A percentile compares a stretch with the other conserved stretches of the same genome.
These are phyloP conservation scores for Hemithea aestivaria DNA, from an alignment of 2,888 invertebrate species.

Conservation along the genomic window DNA sequence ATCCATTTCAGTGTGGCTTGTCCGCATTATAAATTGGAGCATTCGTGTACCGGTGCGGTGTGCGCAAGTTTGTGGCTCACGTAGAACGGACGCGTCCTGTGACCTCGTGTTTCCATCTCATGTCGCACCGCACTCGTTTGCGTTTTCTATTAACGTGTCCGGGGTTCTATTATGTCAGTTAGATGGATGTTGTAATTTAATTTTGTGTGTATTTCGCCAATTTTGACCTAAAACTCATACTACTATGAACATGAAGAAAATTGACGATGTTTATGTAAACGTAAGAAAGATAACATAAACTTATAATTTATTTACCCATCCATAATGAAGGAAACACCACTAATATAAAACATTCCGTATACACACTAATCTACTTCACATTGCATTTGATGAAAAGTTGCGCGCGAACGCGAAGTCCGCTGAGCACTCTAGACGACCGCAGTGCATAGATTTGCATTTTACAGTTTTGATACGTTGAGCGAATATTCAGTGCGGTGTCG, in stretches of 20 bases:
- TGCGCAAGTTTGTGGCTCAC: constrained; percentile 38
- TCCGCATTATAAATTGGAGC: constrained; percentile 76
- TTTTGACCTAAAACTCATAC: constrained; percentile 37
- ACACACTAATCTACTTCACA: constrained; percentile 65
- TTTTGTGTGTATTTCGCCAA: constrained; percentile 52
- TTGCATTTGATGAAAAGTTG: constrained; percentile 70
- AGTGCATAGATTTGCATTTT: constrained; percentile 78
- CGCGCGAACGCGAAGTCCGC: constrained; percentile 42
- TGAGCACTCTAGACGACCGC: constrained; percentile 70
- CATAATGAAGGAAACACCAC: no score
- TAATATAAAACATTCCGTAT: constrained; percentile 58
- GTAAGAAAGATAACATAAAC: no score
- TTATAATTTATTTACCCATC: no score
- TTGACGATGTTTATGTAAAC: no score
- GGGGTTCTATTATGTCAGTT: constrained; percentile 59
- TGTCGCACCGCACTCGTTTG: constrained; percentile 61
- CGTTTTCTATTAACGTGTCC: constrained; percentile 69
- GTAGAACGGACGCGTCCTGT: constrained; percentile 44
- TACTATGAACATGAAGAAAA: no score
- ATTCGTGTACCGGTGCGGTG: constrained; percentile 37
- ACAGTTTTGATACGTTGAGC: constrained; percentile 75
- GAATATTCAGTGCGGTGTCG: constrained; percentile 75
- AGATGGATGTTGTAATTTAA: constrained; percentile 65
- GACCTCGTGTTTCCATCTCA: constrained; percentile 50
- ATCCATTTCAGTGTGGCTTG: constrained; percentile 77